Base-by-base conservation (phyloP, 2,113 vertebrate genomes). In the Sarotherodon lohbergeri region DNA sequence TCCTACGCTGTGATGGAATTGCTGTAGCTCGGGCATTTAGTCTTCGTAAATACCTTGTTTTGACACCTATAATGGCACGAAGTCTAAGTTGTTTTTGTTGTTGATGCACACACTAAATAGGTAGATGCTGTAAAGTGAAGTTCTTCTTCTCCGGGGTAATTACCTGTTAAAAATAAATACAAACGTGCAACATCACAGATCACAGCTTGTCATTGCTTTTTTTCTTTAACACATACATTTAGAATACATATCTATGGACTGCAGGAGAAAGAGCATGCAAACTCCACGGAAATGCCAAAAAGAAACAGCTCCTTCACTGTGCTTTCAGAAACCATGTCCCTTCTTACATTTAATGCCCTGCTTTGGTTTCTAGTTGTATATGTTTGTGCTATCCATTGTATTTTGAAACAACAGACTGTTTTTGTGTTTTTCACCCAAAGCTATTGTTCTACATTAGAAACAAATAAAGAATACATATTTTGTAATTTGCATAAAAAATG, bases 21-120 rank as follows among this genome's bases (percentile, higher is more conserved):
- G 87, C 91, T 8, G 24, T 9, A 48, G 87, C 91, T 84, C 14
- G 48, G 14, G 85, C 90, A 81, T 89, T 94, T 90, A 91, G 84
- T 94, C 93, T 92, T 84, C 0, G 89, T 91, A 93, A 95, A 94
- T 86, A 84, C 90, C 83, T 85, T 90, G 90, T 93, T 93, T 85
- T 93, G 93, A 95, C 95, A 95, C 88, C 71, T 85, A 7, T 63
- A 88, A 94, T 81, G 79, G 84, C 54, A 16, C 2, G 1, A 84
- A 88, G 61, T 79, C 57, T 16, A 61, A 82, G 83, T 83, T 86
- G 89, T 85, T 87, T 91, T 57, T 83, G 85, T 76, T 88, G 63
- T 61, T 52, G 86, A 57, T 81, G 73, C 73, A 41, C 90, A 24
- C 84, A 7, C 41, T 89, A 78, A 92, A 91, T 83, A 52, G 52